Conservation (phyloP, 2,113 vertebrate species). For the Prolemur simus region DNA sequence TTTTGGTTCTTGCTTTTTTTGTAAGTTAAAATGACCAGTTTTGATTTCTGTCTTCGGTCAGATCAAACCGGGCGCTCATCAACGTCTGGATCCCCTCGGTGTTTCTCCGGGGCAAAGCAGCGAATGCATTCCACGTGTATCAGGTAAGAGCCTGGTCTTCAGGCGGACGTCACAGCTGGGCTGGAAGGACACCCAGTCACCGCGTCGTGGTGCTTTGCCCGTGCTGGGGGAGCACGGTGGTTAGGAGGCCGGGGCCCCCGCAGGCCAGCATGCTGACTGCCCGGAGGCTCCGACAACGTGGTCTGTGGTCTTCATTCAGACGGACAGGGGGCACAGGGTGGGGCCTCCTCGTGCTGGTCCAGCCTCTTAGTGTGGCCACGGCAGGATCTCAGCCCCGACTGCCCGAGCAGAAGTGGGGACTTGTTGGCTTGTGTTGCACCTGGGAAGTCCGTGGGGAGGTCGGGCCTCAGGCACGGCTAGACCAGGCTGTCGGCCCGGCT, state of each 20-base stretch:
- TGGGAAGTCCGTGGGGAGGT: accelerated
- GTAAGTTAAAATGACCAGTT: not conserved
- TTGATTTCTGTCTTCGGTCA: slow-evolving; percentile 77
- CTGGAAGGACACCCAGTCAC: accelerated
- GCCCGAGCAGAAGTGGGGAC: not conserved
- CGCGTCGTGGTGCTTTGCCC: not conserved
- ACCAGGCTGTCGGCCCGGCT: not conserved
- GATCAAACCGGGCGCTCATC: slow-evolving; percentile 97
- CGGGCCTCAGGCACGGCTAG: not conserved
- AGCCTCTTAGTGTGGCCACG: not conserved
- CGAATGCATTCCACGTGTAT: slow-evolving; percentile 98
- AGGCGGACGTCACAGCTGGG: accelerated
- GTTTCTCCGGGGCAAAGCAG: slow-evolving; percentile 95
- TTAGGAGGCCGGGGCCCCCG: accelerated
- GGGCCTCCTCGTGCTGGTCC: accelerated
- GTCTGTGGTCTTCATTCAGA: not conserved
- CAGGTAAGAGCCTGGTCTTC: slow-evolving; percentile 85
- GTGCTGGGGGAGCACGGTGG: accelerated
- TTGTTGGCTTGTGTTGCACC: not conserved
- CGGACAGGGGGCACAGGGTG: not conserved
- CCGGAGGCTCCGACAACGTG: accelerated
- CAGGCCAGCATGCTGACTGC: accelerated
- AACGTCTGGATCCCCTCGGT: slow-evolving; percentile 99
- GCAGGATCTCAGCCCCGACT: not conserved
- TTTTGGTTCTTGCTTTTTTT: not conserved